Base-by-base conservation (phyloP, 2,113 vertebrate genomes). In the Osmerus eperlanus region DNA sequence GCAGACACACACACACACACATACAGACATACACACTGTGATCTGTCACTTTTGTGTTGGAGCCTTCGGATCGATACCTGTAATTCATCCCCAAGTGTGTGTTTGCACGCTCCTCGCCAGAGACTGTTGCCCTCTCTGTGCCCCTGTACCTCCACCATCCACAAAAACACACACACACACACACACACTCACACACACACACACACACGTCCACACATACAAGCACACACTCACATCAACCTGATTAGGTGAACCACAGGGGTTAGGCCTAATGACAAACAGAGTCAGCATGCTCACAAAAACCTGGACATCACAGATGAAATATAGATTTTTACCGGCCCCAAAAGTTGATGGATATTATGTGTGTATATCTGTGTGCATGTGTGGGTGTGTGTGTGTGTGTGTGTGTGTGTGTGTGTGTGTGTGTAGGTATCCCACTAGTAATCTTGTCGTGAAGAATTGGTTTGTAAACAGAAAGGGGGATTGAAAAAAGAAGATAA, bases 311-410 rank as follows among this genome's bases (percentile, higher is more conserved):
- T 72, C 82, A 77, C 69, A 88, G 88, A 91, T 91, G 86, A 92
- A 91, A 90, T 91, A 91, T 92, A 82, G 90, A 92, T 92, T 91
- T 90, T 87, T 76, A 65, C 73, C 79, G 53, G 54, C 83, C 81
- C 84, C 80, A 83, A 86, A 87, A 84, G 81, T 76, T 83, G 83
- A 90, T 81, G 76, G 77, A 75, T 85, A 84, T 87, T 87, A 80
- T 28, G 18, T 23, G 71, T 23, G 59, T n/a, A 18, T 56, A 18
- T 56, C 47, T 79, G 70, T 80, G 73, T 83, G 77, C 81, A 51
- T 74, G 11, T 75, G 71, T 12, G 52, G 75, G 23, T 75, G 36
- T 71, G 70, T 12, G 52, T 75, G 23, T 61, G 19, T 74, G 71
- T 12, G 52, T 80, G n/a, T n/a, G 36, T 71, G 71, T 12, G 52